Evolutionary conservation across 2,113 vertebrate species (phyloP).

Genomic region (Aptenodytes forsteri): DNA sequence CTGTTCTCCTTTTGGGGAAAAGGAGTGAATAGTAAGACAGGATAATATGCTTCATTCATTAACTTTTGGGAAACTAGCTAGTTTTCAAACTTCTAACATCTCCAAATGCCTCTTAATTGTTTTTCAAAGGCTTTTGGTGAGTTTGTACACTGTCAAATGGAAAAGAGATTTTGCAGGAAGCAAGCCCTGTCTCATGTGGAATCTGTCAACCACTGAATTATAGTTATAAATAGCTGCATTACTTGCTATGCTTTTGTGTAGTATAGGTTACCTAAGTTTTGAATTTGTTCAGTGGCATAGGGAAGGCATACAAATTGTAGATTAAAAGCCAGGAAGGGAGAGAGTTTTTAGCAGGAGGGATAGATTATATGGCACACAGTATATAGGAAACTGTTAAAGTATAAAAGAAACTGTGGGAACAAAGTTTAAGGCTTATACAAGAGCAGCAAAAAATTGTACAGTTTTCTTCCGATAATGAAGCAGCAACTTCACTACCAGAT

Average conservation of each 20-base stretch:
- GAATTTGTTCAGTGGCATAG: neutral
- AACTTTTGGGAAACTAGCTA: neutral
- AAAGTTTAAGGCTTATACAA: neutral
- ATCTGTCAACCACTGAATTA: neutral
- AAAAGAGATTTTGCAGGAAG: neutral
- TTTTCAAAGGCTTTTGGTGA: neutral
- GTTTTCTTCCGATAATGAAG: neutral
- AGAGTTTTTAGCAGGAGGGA: neutral
- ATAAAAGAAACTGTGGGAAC: neutral
- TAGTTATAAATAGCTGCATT: neutral
- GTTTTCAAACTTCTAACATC: neutral
- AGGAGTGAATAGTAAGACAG: neutral
- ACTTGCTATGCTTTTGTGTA: neutral
- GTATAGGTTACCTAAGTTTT: neutral
- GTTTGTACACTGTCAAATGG: neutral
- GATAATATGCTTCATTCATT: neutral
- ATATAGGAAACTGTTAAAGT: neutral
- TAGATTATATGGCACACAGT: neutral
- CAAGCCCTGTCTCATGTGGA: neutral
- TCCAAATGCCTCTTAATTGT: neutral
- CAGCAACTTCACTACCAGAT: neutral
- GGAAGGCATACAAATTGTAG: neutral
- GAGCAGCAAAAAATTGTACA: neutral
- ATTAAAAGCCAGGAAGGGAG: neutral
- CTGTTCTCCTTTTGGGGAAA: neutral